Base-by-base conservation (phyloP, 2,113 vertebrate genomes). In the Phaetusa simplex region DNA sequence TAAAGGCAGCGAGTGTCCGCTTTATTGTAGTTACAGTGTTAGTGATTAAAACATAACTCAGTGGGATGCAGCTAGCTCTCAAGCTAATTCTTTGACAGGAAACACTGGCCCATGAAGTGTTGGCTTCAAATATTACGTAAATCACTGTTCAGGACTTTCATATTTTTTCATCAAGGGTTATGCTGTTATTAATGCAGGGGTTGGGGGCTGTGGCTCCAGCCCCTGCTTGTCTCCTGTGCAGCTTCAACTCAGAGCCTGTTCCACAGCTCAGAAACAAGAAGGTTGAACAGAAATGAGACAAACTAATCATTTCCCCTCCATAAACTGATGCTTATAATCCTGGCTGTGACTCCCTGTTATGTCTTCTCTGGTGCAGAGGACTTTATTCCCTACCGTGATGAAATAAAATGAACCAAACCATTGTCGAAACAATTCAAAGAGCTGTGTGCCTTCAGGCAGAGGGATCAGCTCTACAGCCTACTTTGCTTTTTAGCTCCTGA, bases 341-440 rank as follows among this genome's bases (percentile, higher is more conserved):
- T 16, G 40, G 30, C 66, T 92, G 43, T 91, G 81, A 88, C 89
- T 91, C 34, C 2, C 17, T 77, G 53, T 72, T 85, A 53, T 69
- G 32, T 79, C 58, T 94, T 95, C 53, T 50, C 58, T 91, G 62
- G 56, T 89, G 78, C 70, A 65, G 84, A 74, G 36, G 69, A 79
- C 77, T 94, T 95, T 85, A 79, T 82, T 96, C 56, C 86, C 77
- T 58, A 49, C 47, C 85, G 88, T n/a, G 88, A 87, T 93, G 73
- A 95, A 95, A 92, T 64, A 92, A 96, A 95, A 71, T 19, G 21
- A 95, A 92, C 49, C 22, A 76, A 92, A 50, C 52, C 49, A 82
- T 50, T 82, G 84, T 86, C 66, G 69, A 91, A 95, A 79, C 53
- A 92, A 87, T 92, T 95, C 81, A 92, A 89, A 93, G 45, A 0